Base-by-base conservation (phyloP, 2,113 vertebrate species). In the Crotalus tigris region DNA sequence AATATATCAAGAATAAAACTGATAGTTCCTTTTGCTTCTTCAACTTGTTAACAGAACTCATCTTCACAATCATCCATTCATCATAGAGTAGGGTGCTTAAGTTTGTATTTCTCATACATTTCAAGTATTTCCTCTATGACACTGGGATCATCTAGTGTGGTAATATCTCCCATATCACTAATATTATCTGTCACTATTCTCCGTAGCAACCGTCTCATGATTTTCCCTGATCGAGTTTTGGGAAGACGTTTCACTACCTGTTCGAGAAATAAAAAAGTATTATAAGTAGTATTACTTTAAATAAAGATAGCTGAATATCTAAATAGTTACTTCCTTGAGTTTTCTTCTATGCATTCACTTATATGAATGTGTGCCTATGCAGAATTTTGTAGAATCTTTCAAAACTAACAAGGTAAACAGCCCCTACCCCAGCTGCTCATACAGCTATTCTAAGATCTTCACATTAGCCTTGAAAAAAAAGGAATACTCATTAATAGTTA, bases 191-290 rank as follows among this genome's bases (percentile, higher is more conserved):
- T 97, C 92, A 98, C 96, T 5, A 99, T 97, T 96, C 98, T 99
- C 94, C 97, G 98, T 87, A 99, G 97, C 61, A 99, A 98, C 89
- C 99, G 97, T 92, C 99, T 98, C 99, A 99, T 98, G 93, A 99
- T 98, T 96, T 99, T 99, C 85, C 99, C 99, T 0, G 99, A 99
- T 51, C 98, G 98, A 1, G 99, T 99, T 98, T 99, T 99, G 1
- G 99, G 99, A 92, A 99, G 98, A 53, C 98, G 98, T 90, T 98
- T 99, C 64, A 99, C 99, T 92, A 99, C 97, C 99, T 99, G 96
- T 61, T 92, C 85, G 85, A 94, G 81, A 90, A 91, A 55, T 49
- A 46, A 11, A 81, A 54, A 89, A 58, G 7, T 3, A 92, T 51
- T 49, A 24, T 54, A 58, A 69, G 10, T 64, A 39, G 1, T 13